Conservation (phyloP, 2,113 vertebrate genomes). For the Toxotes jaculatrix region DNA sequence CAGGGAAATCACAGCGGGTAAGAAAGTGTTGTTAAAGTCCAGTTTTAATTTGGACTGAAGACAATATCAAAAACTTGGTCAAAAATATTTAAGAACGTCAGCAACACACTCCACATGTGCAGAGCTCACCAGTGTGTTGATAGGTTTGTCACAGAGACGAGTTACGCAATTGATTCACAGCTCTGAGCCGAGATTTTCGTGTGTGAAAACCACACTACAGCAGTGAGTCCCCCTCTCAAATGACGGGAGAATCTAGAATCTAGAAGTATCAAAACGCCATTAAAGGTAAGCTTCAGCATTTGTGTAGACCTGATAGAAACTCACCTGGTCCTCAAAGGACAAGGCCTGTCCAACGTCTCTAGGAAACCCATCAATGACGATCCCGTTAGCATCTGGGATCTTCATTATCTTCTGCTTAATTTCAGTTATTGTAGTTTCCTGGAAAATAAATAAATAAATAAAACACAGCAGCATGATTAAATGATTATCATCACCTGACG, state of each 20-base stretch:
- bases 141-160: neutral
- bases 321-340: conserved; percentile 98
- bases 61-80: too few species aligned
- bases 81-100: too few species aligned
- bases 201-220: neutral
- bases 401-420: conserved; percentile 99
- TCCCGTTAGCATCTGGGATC: conserved; percentile 93
- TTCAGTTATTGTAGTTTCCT: conserved; percentile 99
- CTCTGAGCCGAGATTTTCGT: neutral
- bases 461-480: conserved; percentile 16
- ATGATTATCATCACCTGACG: neutral
- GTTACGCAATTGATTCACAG: neutral
- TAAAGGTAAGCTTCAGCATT: too few species aligned
- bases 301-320: conserved; percentile 40
- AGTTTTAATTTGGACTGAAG: neutral
- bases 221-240: too few species aligned
- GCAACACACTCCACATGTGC: neutral
- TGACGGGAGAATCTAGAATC: neutral
- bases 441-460: conserved; percentile 29
- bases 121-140: neutral
- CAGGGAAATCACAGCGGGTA: neutral
- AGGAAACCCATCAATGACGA: conserved; percentile 98
- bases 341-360: conserved; percentile 96
- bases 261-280: neutral
- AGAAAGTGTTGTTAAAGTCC: neutral